Percentiles rank a stretch among this genome's conserved stretches.
Conservation (phyloP, 2,797 vertebrate species). For the Neomorphus geoffroyi region DNA sequence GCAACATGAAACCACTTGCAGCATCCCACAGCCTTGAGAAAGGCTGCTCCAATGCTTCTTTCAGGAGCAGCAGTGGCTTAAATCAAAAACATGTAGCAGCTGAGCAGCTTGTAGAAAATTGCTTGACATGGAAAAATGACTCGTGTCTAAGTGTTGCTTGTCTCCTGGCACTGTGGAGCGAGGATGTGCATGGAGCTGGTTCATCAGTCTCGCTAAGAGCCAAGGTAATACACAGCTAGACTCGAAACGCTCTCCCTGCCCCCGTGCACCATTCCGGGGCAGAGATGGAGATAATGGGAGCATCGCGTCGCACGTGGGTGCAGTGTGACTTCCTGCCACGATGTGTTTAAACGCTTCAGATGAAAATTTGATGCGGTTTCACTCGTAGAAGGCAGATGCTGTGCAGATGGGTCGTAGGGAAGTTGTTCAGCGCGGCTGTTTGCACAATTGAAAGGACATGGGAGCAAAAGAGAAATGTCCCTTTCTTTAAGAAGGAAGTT, state of each 20-base stretch:
- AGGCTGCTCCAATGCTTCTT: not conserved
- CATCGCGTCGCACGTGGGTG: rapidly evolving
- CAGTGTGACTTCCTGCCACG: not conserved
- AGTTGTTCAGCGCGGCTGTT: not conserved
- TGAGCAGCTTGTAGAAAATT: not conserved
- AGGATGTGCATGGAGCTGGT: not conserved
- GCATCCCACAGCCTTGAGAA: not conserved
- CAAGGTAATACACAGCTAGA: not conserved
- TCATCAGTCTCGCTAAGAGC: not conserved
- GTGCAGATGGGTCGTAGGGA: rapidly evolving
- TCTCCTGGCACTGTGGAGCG: not conserved
- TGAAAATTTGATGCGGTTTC: not conserved
- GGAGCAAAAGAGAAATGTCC: not conserved
- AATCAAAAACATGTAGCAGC: not conserved
- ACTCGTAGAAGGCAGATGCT: not conserved
- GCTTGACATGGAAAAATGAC: not conserved
- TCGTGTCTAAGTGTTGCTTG: not conserved
- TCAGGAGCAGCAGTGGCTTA: not conserved
- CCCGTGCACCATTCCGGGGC: rapidly evolving
- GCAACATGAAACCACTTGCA: not conserved
- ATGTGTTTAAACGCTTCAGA: not conserved
- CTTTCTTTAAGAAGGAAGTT: not conserved
- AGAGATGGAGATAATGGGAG: not conserved
- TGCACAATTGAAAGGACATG: not conserved
- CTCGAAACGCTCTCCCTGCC: not conserved